Conservation (phyloP, 2,113 vertebrate genomes). For the Strigops habroptila region DNA sequence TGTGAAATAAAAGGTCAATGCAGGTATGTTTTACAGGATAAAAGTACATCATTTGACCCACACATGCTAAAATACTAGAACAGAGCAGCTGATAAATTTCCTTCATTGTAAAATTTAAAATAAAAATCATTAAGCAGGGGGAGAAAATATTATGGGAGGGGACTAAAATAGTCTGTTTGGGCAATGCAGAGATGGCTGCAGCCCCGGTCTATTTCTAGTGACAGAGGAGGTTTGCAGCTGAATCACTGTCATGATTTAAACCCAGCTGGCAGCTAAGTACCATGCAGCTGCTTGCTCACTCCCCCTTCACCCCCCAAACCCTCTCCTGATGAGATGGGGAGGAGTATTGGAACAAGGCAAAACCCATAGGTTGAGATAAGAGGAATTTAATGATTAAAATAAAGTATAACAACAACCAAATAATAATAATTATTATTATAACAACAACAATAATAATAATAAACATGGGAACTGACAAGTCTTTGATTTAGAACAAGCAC, state of each 20-base stretch:
- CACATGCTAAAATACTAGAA: neutral
- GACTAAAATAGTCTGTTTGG: neutral
- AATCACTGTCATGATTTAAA: neutral
- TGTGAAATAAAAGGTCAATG: neutral
- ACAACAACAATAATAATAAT: neutral
- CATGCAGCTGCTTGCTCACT: neutral
- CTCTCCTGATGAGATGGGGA: neutral
- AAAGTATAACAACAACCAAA: neutral
- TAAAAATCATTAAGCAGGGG: neutral
- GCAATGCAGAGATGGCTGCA: neutral
- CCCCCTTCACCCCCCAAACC: neutral
- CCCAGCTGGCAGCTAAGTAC: neutral
- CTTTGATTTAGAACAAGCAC: neutral
- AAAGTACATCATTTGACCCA: neutral
- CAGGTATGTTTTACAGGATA: neutral
- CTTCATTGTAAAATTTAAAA: neutral
- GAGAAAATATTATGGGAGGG: neutral
- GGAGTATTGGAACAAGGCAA: neutral
- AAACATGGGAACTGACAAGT: neutral
- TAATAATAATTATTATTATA: neutral
- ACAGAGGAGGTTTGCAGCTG: neutral
- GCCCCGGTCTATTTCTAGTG: neutral
- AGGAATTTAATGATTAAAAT: neutral
- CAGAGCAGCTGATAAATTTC: neutral
- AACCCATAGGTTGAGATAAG: neutral